phyloP scores from a whole-genome alignment of 1,140 invertebrate genomes.

The Temnothorax longispinosus region DNA sequence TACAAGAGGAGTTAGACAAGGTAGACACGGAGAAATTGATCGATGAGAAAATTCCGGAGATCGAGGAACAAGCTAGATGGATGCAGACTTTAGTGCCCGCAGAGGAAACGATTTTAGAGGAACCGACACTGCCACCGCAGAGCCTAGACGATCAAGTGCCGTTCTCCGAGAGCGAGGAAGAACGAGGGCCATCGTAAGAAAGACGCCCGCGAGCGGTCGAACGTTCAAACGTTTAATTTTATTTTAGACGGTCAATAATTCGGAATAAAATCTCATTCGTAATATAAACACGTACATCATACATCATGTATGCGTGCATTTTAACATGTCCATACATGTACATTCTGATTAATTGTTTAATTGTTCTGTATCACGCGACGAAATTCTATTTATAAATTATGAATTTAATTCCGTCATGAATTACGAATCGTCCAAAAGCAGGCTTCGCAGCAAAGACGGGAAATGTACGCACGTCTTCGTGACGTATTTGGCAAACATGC shows the following conservation, averaged over 20 bases:
- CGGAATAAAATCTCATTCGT: background rate
- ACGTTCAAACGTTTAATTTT: background rate
- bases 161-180: slow-evolving; percentile 83
- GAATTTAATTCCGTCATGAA: background rate
- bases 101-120: slow-evolving; percentile 79
- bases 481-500: background rate
- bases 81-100: slow-evolving; percentile 75
- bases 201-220: background rate
- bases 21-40: slow-evolving; percentile 91
- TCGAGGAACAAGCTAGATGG: slow-evolving; percentile 86
- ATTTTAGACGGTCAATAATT: slow-evolving; percentile 21
- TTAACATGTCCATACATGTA: background rate
- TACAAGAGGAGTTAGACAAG: slow-evolving; percentile 90
- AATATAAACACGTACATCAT: background rate
- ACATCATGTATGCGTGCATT: background rate
- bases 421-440: background rate
- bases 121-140: slow-evolving; percentile 26
- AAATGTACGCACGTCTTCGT: background rate
- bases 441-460: background rate
- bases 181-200: slow-evolving; percentile 81
- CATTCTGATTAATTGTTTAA: background rate
- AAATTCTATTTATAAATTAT: background rate
- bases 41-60: slow-evolving; percentile 88
- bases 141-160: slow-evolving; percentile 77
- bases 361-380: background rate